Conservation (phyloP, 2,797 vertebrate genomes). For the Acanthornis magna region DNA sequence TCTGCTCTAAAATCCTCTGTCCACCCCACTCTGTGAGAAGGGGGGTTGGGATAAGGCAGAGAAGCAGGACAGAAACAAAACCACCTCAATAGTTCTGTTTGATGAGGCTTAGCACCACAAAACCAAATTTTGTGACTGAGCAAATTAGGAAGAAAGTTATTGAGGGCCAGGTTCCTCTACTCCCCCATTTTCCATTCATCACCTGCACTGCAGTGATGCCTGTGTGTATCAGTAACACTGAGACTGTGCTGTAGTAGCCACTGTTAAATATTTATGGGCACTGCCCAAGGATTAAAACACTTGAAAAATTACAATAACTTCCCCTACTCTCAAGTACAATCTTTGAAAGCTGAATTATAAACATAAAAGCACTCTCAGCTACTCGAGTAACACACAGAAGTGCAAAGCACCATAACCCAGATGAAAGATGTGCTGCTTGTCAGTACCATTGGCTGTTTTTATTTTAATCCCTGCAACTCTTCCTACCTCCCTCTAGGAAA, state of each 20-base stretch:
- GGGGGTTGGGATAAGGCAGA: not conserved
- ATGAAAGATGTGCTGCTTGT: not conserved
- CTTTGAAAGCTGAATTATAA: conserved; percentile 10
- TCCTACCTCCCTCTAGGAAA: not conserved
- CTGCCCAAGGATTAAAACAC: not conserved
- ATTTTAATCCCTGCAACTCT: not conserved
- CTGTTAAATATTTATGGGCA: not conserved
- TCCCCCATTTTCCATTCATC: not conserved
- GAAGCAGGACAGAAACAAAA: not conserved
- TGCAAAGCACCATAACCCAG: not conserved
- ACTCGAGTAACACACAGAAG: not conserved
- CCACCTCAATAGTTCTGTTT: not conserved
- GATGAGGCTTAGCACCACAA: not conserved
- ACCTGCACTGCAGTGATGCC: not conserved
- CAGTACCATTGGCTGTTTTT: not conserved
- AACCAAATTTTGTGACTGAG: not conserved
- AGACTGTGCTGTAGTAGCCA: not conserved
- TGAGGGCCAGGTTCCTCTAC: not conserved
- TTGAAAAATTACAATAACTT: conserved; percentile 1
- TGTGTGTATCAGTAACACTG: not conserved
- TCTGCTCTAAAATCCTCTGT: not conserved
- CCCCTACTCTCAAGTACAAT: not conserved
- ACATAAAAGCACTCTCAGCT: not conserved
- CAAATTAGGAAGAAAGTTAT: not conserved
- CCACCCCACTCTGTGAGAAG: not conserved